Percentiles rank a stretch among this genome's conserved stretches.
phyloP scores from a whole-genome alignment of 2,888 invertebrate species.

The Rhogogaster chlorosoma region DNA sequence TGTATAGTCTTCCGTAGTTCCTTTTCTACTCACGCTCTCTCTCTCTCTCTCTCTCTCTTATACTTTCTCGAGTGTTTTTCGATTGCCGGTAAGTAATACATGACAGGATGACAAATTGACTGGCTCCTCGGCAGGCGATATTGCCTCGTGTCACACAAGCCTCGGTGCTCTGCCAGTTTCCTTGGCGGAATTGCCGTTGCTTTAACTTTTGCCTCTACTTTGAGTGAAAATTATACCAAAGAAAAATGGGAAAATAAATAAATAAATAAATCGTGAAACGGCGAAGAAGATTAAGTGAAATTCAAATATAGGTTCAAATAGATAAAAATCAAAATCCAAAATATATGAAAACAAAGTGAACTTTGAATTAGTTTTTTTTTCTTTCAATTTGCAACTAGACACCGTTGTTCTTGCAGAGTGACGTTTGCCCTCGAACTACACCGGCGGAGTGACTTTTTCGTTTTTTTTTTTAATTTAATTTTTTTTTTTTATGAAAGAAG shows the following conservation, averaged over 20 bases:
- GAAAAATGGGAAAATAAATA: neutral
- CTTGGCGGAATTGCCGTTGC: neutral
- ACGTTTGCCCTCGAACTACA: constrained; percentile 32
- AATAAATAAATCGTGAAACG: neutral
- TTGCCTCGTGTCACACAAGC: constrained; percentile 44
- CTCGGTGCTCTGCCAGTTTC: neutral
- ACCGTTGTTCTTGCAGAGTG: constrained; percentile 6
- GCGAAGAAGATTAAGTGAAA: neutral
- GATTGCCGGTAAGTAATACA: constrained; percentile 53
- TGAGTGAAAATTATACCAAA: constrained; percentile 1
- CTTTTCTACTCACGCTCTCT: neutral
- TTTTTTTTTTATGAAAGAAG: neutral
- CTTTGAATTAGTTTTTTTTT: neutral
- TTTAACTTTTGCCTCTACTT: neutral
- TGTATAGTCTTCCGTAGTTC: neutral
- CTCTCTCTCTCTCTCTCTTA: no score
- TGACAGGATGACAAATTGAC: constrained; percentile 53
- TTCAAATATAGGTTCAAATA: neutral
- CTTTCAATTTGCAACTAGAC: neutral
- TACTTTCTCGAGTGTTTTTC: constrained; percentile 35
- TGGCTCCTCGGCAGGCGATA: constrained; percentile 42
- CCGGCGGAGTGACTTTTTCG: neutral
- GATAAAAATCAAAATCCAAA: neutral
- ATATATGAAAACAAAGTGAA: neutral
- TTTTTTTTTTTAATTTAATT: neutral